phyloP scores from a whole-genome alignment of 1,140 invertebrate genomes.

The Phthorimaea operculella region DNA sequence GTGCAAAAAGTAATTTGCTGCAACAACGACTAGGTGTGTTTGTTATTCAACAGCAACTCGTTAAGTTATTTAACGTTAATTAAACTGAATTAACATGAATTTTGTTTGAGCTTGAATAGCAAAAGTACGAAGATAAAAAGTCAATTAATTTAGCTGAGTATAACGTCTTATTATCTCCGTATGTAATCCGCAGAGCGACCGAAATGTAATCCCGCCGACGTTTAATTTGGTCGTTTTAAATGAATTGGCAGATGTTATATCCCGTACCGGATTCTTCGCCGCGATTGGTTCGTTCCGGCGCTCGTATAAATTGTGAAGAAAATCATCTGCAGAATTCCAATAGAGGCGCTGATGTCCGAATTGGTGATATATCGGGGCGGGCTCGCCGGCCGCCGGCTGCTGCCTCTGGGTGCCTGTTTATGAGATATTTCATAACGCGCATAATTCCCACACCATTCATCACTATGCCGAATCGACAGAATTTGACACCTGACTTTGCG shows the following conservation, averaged over 20 bases:
- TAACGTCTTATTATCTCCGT: constrained; percentile 1
- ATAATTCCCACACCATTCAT: constrained; percentile 48
- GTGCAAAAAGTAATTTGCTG: no score
- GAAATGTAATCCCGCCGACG: constrained; percentile 44
- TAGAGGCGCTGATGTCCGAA: constrained; percentile 61
- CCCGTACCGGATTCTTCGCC: constrained; percentile 40
- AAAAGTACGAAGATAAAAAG: no score
- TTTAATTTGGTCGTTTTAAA: constrained; percentile 61
- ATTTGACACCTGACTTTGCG: constrained; percentile 8
- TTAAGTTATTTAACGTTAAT: no score
- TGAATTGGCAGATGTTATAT: constrained; percentile 51
- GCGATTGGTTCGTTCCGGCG: constrained; percentile 39
- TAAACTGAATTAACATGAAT: no score
- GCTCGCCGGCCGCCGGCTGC: constrained; percentile 16
- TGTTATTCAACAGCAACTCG: no score
- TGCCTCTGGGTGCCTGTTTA: constrained; percentile 49
- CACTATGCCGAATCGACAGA: constrained; percentile 23
- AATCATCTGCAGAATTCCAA: constrained; percentile 62
- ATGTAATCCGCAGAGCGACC: constrained; percentile 1
- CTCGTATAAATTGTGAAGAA: constrained; percentile 55
- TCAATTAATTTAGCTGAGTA: not conserved
- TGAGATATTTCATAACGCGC: constrained; percentile 63
- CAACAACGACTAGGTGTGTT: no score
- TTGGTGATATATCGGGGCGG: constrained; percentile 55
- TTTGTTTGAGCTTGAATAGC: no score